Percentiles rank a stretch among this genome's conserved stretches.
phyloP scores from a whole-genome alignment of 1,140 invertebrate species.

The Zophobas morio region DNA sequence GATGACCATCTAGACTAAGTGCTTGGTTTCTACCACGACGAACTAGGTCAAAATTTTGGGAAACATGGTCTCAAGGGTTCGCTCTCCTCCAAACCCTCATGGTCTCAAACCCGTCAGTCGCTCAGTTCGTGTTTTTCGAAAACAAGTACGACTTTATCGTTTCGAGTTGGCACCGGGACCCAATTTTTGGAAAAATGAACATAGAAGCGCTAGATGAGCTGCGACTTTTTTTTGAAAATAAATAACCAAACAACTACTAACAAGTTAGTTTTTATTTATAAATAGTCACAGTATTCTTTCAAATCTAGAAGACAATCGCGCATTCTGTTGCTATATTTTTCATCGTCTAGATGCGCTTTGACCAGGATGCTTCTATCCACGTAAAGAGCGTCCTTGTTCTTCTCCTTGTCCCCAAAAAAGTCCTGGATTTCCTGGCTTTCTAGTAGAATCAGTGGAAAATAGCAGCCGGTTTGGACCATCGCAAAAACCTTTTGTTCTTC shows the following conservation, averaged over 20 bases:
- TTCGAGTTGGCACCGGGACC: background rate
- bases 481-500: conserved; percentile 59
- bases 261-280: conserved; percentile 11
- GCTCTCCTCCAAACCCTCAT: too few relatives aligned
- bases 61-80: conserved; percentile 32
- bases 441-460: conserved; percentile 58
- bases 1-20: conserved; percentile 62
- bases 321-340: conserved; percentile 48
- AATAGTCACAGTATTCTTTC: conserved; percentile 56
- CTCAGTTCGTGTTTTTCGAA: conserved; percentile 13
- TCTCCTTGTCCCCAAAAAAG: conserved; percentile 49
- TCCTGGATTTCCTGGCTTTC: conserved; percentile 46
- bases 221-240: conserved; percentile 4
- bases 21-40: conserved; percentile 63
- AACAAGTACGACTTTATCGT: conserved; percentile 18
- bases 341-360: conserved; percentile 52
- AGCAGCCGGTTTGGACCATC: conserved; percentile 53
- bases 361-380: conserved; percentile 56
- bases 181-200: conserved; percentile 15
- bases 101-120: too few relatives aligned
- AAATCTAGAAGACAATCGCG: conserved; percentile 58
- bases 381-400: conserved; percentile 47
- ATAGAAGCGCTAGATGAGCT: conserved; percentile 9
- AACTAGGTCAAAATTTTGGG: conserved; percentile 61
- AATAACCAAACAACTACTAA: conserved; percentile 8